These are phyloP conservation scores for Pantelozetes paolii DNA, from an alignment of 2,888 invertebrate genomes.

Conservation along the genomic window DNA sequence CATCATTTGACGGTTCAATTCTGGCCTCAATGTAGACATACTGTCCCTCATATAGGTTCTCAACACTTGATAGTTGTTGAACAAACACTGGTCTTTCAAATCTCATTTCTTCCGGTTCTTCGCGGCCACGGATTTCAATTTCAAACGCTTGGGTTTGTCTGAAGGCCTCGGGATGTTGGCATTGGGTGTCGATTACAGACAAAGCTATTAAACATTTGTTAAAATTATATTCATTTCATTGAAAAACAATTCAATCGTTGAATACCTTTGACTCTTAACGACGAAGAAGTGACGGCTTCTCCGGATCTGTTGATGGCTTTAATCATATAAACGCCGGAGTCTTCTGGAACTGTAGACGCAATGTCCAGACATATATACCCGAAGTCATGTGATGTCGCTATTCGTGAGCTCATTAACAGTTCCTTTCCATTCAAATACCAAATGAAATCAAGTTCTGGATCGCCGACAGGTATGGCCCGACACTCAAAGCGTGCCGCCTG, in stretches of 20 bases:
- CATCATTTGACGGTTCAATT: conserved; percentile 87
- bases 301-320: conserved; percentile 74
- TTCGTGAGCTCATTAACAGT: conserved; percentile 73
- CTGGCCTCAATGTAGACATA: conserved; percentile 90
- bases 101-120: not conserved
- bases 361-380: conserved; percentile 91
- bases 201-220: conserved; percentile 53
- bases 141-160: conserved; percentile 85
- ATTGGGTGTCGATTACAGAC: conserved; percentile 53
- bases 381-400: conserved; percentile 89
- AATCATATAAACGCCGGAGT: conserved; percentile 59
- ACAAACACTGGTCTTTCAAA: conserved; percentile 66
- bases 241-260: too few species aligned
- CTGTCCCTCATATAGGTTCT: conserved; percentile 65
- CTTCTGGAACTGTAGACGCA: conserved; percentile 82
- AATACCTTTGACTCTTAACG: conserved; percentile 80
- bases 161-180: conserved; percentile 85
- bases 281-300: conserved; percentile 85
- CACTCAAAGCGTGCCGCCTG: conserved; percentile 98
- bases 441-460: conserved; percentile 87
- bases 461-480: conserved; percentile 85
- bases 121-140: conserved; percentile 46
- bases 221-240: too few species aligned
- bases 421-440: conserved; percentile 93
- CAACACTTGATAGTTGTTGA: conserved; percentile 84